Conservation (phyloP, 2,888 invertebrate species). For the Drosophila bunnanda region DNA sequence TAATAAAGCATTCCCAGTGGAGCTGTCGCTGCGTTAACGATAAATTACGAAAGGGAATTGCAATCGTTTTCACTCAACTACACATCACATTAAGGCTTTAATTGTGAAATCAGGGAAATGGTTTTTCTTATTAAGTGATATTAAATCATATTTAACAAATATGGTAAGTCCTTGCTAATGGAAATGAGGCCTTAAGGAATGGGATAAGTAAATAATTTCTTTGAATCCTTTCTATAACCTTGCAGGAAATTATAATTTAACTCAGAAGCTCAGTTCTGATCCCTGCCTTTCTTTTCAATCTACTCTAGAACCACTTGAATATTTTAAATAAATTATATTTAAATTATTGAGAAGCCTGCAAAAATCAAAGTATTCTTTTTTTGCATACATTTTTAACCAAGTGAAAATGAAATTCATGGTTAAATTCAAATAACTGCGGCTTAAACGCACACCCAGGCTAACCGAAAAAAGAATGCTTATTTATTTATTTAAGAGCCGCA, state of each 20-base stretch:
- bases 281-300: too few relatives aligned
- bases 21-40: slow-evolving; percentile 14
- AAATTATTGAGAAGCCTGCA: background rate
- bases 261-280: too few relatives aligned
- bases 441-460: background rate
- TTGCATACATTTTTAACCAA: background rate
- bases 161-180: too few relatives aligned
- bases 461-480: slow-evolving; percentile 1
- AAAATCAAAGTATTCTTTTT: background rate
- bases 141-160: background rate
- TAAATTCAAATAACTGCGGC: background rate
- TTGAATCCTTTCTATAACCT: too few relatives aligned
- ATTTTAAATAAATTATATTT: background rate
- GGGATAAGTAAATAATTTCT: too few relatives aligned
- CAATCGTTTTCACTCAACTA: slow-evolving; percentile 7
- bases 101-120: background rate
- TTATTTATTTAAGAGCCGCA: slow-evolving; percentile 12
- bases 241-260: too few relatives aligned
- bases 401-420: background rate
- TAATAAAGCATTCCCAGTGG: slow-evolving; percentile 37
- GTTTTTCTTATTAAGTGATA: background rate
- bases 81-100: background rate
- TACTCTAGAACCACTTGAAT: too few relatives aligned
- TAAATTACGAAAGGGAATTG: slow-evolving; percentile 31
- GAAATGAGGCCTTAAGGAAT: background rate